These are phyloP conservation scores for Pseudochromis fuscus DNA, from an alignment of 2,797 vertebrate species.

Conservation along the genomic window DNA sequence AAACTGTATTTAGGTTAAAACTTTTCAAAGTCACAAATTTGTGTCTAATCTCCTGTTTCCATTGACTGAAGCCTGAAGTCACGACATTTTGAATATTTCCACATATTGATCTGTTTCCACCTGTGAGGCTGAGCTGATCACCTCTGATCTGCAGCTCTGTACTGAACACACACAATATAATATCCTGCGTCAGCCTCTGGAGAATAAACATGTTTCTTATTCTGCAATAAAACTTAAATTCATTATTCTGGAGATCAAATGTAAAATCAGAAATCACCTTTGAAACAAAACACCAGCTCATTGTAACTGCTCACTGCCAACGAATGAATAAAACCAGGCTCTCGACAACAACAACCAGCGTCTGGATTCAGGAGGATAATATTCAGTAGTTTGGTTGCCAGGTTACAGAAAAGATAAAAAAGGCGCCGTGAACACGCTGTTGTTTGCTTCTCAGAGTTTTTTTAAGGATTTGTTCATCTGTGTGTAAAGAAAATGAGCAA, in stretches of 20 bases:
- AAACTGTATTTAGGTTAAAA: no score
- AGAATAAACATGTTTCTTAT: no score
- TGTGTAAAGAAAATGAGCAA: not conserved
- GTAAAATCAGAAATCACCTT: no score
- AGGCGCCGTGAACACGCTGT: not conserved
- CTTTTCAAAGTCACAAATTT: no score
- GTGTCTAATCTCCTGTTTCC: no score
- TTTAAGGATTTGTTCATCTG: not conserved
- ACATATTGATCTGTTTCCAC: not conserved
- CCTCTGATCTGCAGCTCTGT: not conserved
- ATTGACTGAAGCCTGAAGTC: no score
- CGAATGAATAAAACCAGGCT: not conserved
- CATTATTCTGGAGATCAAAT: no score
- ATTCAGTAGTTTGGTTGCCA: slow-evolving; percentile 49
- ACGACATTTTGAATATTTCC: no score
- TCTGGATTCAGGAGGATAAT: slow-evolving; percentile 19
- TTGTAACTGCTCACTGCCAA: not conserved
- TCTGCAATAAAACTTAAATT: no score
- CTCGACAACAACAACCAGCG: not conserved
- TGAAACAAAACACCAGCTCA: not conserved
- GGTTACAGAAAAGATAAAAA: slow-evolving; percentile 44
- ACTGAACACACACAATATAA: not conserved
- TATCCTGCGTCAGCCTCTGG: no score
- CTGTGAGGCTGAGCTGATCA: not conserved
- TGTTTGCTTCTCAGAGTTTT: not conserved